These are phyloP conservation scores for Calyptommatus sinebrachiatus DNA, from an alignment of 2,113 vertebrate species.

Conservation along the genomic window DNA sequence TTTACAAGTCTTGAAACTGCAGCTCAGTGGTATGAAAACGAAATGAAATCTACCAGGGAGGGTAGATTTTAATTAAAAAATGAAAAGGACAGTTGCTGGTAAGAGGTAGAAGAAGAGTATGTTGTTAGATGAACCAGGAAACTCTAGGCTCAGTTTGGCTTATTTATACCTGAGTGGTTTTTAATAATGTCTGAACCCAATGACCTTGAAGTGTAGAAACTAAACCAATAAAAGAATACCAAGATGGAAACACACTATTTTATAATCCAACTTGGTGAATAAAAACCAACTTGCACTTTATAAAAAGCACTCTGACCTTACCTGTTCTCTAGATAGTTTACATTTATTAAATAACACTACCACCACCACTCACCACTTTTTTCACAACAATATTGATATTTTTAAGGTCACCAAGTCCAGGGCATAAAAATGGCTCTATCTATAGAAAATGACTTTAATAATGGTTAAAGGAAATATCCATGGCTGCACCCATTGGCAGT, in stretches of 20 bases:
- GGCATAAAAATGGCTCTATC: background rate
- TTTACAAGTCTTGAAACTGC: conserved; percentile 23
- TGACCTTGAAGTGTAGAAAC: background rate
- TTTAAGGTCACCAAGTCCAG: background rate
- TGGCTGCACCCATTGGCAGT: too few species aligned
- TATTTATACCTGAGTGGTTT: conserved; percentile 42
- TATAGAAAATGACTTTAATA: background rate
- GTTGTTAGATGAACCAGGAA: conserved; percentile 29
- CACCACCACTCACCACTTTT: background rate
- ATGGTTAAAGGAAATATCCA: background rate
- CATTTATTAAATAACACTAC: background rate
- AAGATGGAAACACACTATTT: background rate
- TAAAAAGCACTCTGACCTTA: background rate
- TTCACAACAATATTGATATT: background rate
- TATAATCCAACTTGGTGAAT: background rate
- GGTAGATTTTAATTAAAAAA: conserved; percentile 42
- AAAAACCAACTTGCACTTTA: too few species aligned
- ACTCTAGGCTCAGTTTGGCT: conserved; percentile 1
- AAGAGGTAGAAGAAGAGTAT: conserved; percentile 39
- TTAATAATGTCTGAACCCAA: conserved; percentile 42
- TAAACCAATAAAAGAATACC: background rate
- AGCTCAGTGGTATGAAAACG: conserved; percentile 10
- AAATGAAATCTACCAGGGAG: background rate
- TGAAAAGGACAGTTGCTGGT: conserved; percentile 26
- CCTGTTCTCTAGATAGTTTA: accelerated